A percentile compares a stretch with the other conserved stretches of the same genome.
Evolutionary conservation across 2,113 vertebrate species (phyloP).

Genomic region (Urocynchramus pylzowi): DNA sequence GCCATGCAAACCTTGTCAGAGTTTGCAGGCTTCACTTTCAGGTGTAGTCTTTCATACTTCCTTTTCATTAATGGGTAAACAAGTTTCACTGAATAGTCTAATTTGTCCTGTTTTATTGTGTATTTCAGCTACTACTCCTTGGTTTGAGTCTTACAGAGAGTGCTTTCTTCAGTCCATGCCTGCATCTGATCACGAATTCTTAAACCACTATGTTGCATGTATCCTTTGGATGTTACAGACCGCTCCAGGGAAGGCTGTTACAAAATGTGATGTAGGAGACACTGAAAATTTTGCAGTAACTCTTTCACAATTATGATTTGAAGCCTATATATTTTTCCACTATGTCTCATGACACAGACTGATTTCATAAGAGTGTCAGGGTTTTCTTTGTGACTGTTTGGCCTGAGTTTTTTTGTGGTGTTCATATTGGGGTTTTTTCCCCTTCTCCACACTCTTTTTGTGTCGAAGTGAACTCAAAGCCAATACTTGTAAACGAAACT

Average conservation of each 20-base stretch:
- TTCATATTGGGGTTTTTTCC: rapidly evolving
- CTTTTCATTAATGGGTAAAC: not conserved
- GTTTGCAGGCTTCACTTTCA: not conserved
- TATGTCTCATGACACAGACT: not conserved
- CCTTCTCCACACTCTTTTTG: not conserved
- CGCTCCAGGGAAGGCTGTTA: not conserved
- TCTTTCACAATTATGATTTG: not conserved
- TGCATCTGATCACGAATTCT: conserved; percentile 93
- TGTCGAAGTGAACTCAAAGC: not conserved
- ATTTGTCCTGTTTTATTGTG: conserved; percentile 28
- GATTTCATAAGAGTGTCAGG: rapidly evolving
- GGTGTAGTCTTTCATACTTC: not conserved
- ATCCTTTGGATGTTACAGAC: conserved; percentile 79
- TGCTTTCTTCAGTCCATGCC: conserved; percentile 95
- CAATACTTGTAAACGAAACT: not conserved
- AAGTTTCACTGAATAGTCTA: not conserved
- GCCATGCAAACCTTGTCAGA: not conserved
- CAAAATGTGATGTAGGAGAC: not conserved
- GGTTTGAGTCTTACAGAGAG: conserved; percentile 97
- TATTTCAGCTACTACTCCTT: conserved; percentile 91
- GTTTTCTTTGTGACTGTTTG: not conserved
- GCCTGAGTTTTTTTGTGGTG: not conserved
- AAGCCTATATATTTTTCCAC: not conserved
- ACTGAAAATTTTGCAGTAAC: not conserved
- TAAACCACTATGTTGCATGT: conserved; percentile 98